Percentiles rank a stretch among this genome's conserved stretches.
These are phyloP conservation scores for Chrysolina oricalcia DNA, from an alignment of 2,888 invertebrate genomes.

Conservation along the genomic window DNA sequence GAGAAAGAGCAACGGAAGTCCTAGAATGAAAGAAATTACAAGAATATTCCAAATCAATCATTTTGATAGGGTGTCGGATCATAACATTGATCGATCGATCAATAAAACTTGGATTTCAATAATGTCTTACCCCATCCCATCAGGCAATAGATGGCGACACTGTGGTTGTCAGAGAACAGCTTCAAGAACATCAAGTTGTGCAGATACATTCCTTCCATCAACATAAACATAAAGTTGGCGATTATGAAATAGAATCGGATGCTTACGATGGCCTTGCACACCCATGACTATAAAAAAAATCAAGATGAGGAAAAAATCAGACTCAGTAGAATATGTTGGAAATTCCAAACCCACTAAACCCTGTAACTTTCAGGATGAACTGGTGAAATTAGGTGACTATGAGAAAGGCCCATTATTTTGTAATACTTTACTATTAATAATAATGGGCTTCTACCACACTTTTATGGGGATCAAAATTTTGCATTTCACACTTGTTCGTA, in stretches of 20 bases:
- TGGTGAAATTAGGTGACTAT: background rate
- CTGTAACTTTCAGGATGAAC: too few relatives aligned
- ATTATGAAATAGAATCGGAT: slow-evolving; percentile 78
- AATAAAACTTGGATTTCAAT: too few relatives aligned
- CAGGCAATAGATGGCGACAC: slow-evolving; percentile 75
- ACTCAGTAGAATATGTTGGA: background rate
- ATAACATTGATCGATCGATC: too few relatives aligned
- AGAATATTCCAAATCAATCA: too few relatives aligned
- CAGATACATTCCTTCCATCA: slow-evolving; percentile 82
- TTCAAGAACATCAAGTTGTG: slow-evolving; percentile 80
- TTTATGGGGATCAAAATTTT: background rate
- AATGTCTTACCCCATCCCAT: slow-evolving; percentile 79
- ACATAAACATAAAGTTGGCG: slow-evolving; percentile 80
- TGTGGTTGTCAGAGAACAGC: slow-evolving; percentile 77
- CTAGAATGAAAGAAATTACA: slow-evolving; percentile 65
- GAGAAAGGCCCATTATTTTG: background rate
- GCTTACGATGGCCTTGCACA: slow-evolving; percentile 77
- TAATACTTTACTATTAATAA: background rate
- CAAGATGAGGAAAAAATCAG: slow-evolving; percentile 22
- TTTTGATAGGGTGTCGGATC: too few relatives aligned
- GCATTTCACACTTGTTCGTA: too few relatives aligned
- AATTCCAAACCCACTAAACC: too few relatives aligned
- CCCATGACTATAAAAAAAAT: slow-evolving; percentile 74
- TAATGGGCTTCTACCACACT: background rate
- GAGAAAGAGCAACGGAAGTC: slow-evolving; percentile 75